Evolutionary conservation across 2,797 vertebrate genomes (phyloP), one percentile per base, ranked within the genome.

Genomic region (Lycodopsis pacificus): DNA sequence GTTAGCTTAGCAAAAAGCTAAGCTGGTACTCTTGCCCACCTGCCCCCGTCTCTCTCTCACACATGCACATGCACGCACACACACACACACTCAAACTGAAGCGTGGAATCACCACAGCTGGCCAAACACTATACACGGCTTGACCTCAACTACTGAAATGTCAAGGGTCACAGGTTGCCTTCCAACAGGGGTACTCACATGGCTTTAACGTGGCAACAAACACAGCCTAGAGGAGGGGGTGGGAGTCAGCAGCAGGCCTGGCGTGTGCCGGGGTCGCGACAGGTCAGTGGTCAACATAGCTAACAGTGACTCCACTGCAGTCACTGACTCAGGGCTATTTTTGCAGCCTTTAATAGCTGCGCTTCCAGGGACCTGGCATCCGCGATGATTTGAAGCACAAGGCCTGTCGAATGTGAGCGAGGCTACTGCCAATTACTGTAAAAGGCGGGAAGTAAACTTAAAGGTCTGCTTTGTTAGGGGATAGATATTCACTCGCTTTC

Each of bases 141-240:
- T 88, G 81, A 90, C 85, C 87, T 86, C 56, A 6, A 65, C 75
- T n/a, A 59, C 32, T 68, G 67, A 87, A 78, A 84, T 67, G 81
- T 87, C 84, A 82, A 78, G 82, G 88, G 92, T 93, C 88, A 91
- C 91, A 88, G 77, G 85, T 89, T 89, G 87, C 77, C 72, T 90
- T 88, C 84, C 81, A 79, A 76, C 92, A 91, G 87, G 79, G 83
- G 83, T 80, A 54, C 76, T 88, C 79, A 61, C 58, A 61, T 77
- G 86, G 86, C 73, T 88, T 83, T 74, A 82, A 90, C 12, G 34
- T 82, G 81, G 85, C 78, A 83, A 87, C 88, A 88, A 88, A 89
- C 82, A 69, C 77, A 79, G 59, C 63, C 64, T 10, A 15, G 42
- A 54, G 77, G 49, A 63, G 17, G 75, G 75, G 67, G 68, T 2